Evolutionary conservation across 2,113 vertebrate species (phyloP).

Genomic region (Eudyptes chrysolophus): DNA sequence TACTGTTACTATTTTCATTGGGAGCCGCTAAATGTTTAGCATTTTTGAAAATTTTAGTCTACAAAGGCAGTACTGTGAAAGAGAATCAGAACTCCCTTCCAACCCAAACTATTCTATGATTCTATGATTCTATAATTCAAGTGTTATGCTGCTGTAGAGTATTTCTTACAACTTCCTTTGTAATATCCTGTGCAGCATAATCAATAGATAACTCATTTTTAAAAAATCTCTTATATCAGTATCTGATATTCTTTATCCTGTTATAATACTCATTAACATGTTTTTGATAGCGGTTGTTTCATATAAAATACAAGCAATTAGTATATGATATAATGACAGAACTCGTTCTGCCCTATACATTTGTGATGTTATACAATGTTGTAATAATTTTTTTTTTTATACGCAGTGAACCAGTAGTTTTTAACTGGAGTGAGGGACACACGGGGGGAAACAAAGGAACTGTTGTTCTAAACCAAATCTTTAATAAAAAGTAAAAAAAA

Average conservation of each 20-base stretch:
- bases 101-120: no score
- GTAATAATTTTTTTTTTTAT: background rate
- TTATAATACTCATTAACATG: background rate
- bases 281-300: background rate
- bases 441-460: background rate
- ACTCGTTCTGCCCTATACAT: background rate
- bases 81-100: background rate
- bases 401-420: background rate
- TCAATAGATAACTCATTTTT: background rate
- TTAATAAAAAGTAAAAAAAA: background rate
- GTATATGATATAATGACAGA: background rate
- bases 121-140: background rate
- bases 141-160: background rate
- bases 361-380: background rate
- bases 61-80: background rate
- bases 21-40: background rate
- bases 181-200: background rate
- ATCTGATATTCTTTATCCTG: background rate
- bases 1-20: background rate
- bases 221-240: background rate
- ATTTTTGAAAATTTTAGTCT: background rate
- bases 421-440: background rate
- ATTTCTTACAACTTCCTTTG: background rate
- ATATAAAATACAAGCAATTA: background rate
- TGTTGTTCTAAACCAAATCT: background rate